Conservation (phyloP, 2,888 invertebrate genomes). For the Scaptodrosophila latifasciaeformis region DNA sequence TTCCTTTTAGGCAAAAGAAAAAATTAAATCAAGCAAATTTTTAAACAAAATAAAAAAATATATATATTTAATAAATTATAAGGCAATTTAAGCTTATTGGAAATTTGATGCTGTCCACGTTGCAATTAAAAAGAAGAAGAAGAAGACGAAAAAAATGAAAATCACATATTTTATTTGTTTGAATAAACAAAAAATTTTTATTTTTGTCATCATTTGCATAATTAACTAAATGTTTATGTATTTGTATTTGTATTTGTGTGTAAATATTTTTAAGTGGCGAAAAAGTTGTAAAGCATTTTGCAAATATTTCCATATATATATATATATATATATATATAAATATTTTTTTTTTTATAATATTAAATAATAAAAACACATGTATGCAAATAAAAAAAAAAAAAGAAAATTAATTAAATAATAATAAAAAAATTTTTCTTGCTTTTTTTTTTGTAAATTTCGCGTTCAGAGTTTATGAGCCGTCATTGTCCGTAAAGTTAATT, state of each 20-base stretch:
- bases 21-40: constrained; percentile 29
- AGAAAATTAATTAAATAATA: neutral
- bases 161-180: neutral
- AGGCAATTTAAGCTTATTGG: neutral
- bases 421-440: neutral
- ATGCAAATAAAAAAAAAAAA: neutral
- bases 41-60: constrained; percentile 7
- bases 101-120: constrained; percentile 21
- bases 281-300: too few species aligned
- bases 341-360: neutral
- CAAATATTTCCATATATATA: neutral
- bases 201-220: neutral
- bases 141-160: too few species aligned
- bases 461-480: constrained; percentile 1
- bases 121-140: too few species aligned
- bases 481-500: constrained; percentile 1
- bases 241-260: neutral
- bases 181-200: neutral
- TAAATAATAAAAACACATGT: neutral
- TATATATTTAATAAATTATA: neutral
- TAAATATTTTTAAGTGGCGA: neutral
- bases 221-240: neutral
- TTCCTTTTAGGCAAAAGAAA: neutral
- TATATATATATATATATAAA: neutral
- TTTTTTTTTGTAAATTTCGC: neutral